Base-by-base conservation (phyloP, 2,888 invertebrate genomes). In the Pinctada fucata region DNA sequence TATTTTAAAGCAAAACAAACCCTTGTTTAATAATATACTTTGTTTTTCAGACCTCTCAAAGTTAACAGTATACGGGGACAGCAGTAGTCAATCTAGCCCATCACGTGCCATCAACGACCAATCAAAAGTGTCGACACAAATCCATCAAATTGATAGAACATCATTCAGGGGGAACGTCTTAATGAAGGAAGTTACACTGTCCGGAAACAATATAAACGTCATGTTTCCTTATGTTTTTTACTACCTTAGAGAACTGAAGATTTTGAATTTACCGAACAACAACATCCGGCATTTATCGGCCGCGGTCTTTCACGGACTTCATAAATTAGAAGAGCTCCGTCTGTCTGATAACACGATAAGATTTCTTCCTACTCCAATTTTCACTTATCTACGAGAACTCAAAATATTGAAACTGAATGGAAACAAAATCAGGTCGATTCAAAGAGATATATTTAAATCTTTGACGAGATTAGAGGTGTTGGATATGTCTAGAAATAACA, bases 261-360 rank as follows among this genome's bases (percentile, higher is more conserved):
- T 82, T 51, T 74, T 86, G 16, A 82, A 84, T 48, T 72, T 86
- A 3, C 84, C 83, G 48, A 85, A 85, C 66, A 86, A 86, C 76
- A 86, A 86, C 58, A 84, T 86, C 47, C 80, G 82, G 8, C 85
- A 85, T 78, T 75, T 86, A 31, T 86, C 86, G 3, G 85, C 86
- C 5, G 86, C 86, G 13, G 74, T 82, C 2, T 86, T 86, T 75
- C 75, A 80, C 52, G 81, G 81, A n/a, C 80, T 86, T 10, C 73
- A 79, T 5, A 70, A 79, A 31, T 74, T 86, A 13, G 76, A 82
- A 3, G 85, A 86, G 63, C 74, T 86, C 2, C 79, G 82, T 5
- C 75, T 86, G 50, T 86, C 86, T 1, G 86, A 85, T 72, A 86
- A 86, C 73, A 84, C 83, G 80, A 84, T 86, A 2, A 72, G 83